Conservation (phyloP, 2,888 invertebrate species). For the Tachina fera region DNA sequence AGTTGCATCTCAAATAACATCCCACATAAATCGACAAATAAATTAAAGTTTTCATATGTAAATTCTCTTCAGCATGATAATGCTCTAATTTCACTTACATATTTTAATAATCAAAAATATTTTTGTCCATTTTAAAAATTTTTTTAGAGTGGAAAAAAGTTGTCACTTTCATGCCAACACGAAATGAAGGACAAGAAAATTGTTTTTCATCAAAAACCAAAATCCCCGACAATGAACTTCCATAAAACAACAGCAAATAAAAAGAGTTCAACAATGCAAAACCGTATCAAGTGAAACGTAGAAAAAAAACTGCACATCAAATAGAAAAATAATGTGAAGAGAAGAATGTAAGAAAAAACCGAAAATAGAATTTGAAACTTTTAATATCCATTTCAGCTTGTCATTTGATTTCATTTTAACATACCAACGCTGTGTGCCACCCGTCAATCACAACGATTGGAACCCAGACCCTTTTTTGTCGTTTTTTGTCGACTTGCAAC, state of each 20-base stretch:
- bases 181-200: slow-evolving; percentile 31
- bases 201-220: slow-evolving; percentile 54
- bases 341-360: slow-evolving; percentile 9
- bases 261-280: slow-evolving; percentile 41
- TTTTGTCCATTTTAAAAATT: slow-evolving; percentile 21
- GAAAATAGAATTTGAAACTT: slow-evolving; percentile 56
- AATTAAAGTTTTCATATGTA: background rate
- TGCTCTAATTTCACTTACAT: slow-evolving; percentile 1
- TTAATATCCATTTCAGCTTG: slow-evolving; percentile 72
- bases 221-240: slow-evolving; percentile 67
- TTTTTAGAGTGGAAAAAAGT: slow-evolving; percentile 48
- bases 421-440: slow-evolving; percentile 69
- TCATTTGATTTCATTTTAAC: slow-evolving; percentile 71
- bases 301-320: slow-evolving; percentile 32
- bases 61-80: background rate
- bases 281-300: background rate
- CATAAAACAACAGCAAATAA: slow-evolving; percentile 23
- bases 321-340: slow-evolving; percentile 18
- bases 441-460: slow-evolving; percentile 68
- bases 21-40: background rate
- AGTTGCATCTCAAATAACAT: background rate
- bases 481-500: slow-evolving; percentile 8
- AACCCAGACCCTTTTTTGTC: slow-evolving; percentile 49
- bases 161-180: slow-evolving; percentile 55
- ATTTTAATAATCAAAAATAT: background rate